These are phyloP conservation scores for Dromaius novaehollandiae DNA, from an alignment of 2,113 vertebrate genomes.

Conservation along the genomic window DNA sequence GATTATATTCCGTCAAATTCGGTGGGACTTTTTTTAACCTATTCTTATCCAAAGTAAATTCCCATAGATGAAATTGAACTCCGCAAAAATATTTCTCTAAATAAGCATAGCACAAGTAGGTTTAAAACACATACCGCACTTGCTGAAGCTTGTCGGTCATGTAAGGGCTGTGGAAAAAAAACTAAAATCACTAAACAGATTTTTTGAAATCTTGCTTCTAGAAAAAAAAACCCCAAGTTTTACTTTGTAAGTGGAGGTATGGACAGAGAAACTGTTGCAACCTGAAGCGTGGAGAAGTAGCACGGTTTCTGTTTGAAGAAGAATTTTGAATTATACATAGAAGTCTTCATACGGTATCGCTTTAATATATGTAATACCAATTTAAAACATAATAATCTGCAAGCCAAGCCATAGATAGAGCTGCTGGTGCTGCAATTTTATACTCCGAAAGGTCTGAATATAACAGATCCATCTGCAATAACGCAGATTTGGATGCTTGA, in stretches of 20 bases:
- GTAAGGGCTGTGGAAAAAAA: not conserved
- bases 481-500: not conserved
- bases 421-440: slow-evolving; percentile 38
- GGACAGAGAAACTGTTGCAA: not conserved
- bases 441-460: not conserved
- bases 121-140: not conserved
- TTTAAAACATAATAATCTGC: not conserved
- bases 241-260: not conserved
- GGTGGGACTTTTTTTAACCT: not conserved
- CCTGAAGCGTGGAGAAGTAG: not conserved
- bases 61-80: not conserved
- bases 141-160: not conserved
- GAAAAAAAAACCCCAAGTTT: not conserved
- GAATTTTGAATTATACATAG: not conserved
- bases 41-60: not conserved
- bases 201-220: not conserved
- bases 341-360: not conserved
- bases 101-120: not conserved
- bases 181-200: not conserved
- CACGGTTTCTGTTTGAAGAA: slow-evolving; percentile 5
- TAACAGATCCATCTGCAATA: slow-evolving; percentile 35
- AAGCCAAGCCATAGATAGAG: not conserved
- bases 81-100: not conserved
- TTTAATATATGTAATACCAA: not conserved
- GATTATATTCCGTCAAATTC: not conserved